Percentiles rank a stretch among this genome's conserved stretches.
Conservation (phyloP, 2,113 vertebrate species). For the Oreotragus oreotragus region DNA sequence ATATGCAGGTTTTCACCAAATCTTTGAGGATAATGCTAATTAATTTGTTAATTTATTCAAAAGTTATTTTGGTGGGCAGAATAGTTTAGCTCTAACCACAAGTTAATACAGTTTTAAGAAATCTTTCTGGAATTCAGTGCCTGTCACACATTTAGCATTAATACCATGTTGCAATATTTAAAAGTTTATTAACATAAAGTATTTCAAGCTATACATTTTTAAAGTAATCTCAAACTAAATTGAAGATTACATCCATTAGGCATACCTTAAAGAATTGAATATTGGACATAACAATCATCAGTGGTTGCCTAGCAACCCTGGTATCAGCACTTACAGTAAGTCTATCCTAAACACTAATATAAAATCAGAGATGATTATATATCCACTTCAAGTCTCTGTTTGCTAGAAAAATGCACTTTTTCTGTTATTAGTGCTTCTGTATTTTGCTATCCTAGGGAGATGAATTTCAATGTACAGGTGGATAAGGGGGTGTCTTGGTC, state of each 20-base stretch:
- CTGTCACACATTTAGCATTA: slow-evolving; percentile 51
- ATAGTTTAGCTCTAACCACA: slow-evolving; percentile 75
- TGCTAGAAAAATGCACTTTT: background rate
- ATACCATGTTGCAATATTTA: slow-evolving; percentile 60
- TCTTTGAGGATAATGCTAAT: slow-evolving; percentile 65
- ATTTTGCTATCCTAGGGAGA: background rate
- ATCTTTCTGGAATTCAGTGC: slow-evolving; percentile 50
- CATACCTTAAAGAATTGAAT: slow-evolving; percentile 66
- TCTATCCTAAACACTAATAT: slow-evolving; percentile 59
- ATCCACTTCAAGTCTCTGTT: background rate
- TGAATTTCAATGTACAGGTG: background rate
- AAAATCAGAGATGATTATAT: slow-evolving; percentile 34
- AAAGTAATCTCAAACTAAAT: slow-evolving; percentile 72
- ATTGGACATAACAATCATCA: slow-evolving; percentile 58
- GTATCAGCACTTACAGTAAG: slow-evolving; percentile 37
- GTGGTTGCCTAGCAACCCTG: slow-evolving; percentile 80
- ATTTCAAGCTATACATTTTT: slow-evolving; percentile 69
- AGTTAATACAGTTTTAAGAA: slow-evolving; percentile 71
- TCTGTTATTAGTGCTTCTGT: background rate
- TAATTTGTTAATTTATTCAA: slow-evolving; percentile 79
- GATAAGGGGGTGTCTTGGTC: fast-evolving
- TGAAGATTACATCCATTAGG: slow-evolving; percentile 68
- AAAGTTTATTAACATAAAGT: slow-evolving; percentile 73
- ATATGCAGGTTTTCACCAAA: background rate
- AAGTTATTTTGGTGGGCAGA: slow-evolving; percentile 74